Conservation (phyloP, 2,113 vertebrate species). For the Elanoides forficatus region DNA sequence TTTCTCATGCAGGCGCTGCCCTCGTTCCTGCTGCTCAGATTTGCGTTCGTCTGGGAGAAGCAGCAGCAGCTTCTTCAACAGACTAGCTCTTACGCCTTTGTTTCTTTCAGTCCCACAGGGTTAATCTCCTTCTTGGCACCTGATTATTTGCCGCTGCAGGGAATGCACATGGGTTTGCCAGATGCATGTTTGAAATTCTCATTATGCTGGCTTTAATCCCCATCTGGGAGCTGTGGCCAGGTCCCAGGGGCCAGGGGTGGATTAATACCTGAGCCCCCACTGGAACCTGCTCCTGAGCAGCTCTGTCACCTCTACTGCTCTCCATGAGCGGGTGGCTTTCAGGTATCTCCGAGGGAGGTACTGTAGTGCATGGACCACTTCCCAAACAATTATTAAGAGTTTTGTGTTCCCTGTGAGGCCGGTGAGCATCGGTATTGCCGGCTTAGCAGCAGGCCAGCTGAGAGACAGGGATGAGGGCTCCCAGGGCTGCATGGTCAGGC, state of each 20-base stretch:
- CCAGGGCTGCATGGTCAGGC: accelerated
- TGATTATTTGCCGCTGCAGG: conserved; percentile 21
- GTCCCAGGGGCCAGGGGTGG: background rate
- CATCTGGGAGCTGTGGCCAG: background rate
- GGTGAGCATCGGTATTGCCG: background rate
- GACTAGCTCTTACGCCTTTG: background rate
- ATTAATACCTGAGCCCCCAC: background rate
- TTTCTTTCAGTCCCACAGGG: background rate
- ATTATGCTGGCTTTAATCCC: conserved; percentile 41
- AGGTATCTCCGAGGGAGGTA: accelerated
- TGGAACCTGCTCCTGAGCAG: background rate
- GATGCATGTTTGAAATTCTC: conserved; percentile 24
- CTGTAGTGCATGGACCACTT: background rate
- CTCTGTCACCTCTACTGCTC: background rate
- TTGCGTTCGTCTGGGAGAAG: background rate
- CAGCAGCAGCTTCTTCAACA: background rate
- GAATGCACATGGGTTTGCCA: background rate
- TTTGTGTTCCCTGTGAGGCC: background rate
- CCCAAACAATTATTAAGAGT: background rate
- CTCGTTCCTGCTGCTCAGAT: background rate
- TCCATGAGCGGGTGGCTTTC: accelerated
- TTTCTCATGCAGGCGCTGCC: background rate
- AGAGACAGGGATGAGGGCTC: background rate
- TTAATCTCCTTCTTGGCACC: conserved; percentile 56
- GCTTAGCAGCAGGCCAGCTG: background rate